phyloP scores from a whole-genome alignment of 2,113 vertebrate genomes.

The Chionodraco myersi region DNA sequence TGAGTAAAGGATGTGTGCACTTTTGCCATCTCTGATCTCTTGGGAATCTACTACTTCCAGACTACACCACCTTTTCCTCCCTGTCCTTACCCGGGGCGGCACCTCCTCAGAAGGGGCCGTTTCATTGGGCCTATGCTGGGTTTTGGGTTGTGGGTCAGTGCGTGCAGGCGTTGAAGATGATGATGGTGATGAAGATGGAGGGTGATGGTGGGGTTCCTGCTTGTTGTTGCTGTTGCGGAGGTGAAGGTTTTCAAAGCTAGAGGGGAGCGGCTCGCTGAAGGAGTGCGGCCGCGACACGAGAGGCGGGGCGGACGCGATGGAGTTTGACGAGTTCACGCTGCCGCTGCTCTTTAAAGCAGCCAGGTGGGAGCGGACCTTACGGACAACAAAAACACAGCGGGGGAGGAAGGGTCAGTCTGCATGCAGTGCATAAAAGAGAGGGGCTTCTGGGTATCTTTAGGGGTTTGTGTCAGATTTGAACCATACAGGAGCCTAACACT shows the following conservation, averaged over 20 bases:
- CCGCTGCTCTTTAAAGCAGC: conserved; percentile 94
- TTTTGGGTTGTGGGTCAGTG: conserved; percentile 90
- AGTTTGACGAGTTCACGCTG: conserved; percentile 49
- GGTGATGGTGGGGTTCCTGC: conserved; percentile 84
- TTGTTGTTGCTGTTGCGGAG: conserved; percentile 84
- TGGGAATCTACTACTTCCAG: conserved; percentile 1
- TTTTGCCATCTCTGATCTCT: neutral
- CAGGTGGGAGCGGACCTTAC: conserved; percentile 96
- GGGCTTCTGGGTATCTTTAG: conserved; percentile 7
- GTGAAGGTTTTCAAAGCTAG: conserved; percentile 95
- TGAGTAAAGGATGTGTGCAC: too few species aligned
- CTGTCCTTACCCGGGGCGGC: conserved; percentile 93
- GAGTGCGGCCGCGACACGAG: conserved; percentile 90
- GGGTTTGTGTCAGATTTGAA: conserved; percentile 29
- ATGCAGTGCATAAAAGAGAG: conserved; percentile 53
- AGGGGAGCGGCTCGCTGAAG: conserved; percentile 90
- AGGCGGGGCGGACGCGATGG: conserved; percentile 71
- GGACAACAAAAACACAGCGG: conserved; percentile 86
- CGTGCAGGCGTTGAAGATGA: conserved; percentile 84
- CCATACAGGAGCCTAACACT: neutral
- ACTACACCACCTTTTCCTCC: conserved; percentile 4
- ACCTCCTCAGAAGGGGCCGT: conserved; percentile 90
- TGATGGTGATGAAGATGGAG: conserved; percentile 61
- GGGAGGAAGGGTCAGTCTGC: conserved; percentile 76
- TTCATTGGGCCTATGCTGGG: conserved; percentile 88